Evolutionary conservation across 2,113 vertebrate genomes (phyloP), one percentile per base, ranked within the genome.

Genomic region (Gobiocypris rarus): DNA sequence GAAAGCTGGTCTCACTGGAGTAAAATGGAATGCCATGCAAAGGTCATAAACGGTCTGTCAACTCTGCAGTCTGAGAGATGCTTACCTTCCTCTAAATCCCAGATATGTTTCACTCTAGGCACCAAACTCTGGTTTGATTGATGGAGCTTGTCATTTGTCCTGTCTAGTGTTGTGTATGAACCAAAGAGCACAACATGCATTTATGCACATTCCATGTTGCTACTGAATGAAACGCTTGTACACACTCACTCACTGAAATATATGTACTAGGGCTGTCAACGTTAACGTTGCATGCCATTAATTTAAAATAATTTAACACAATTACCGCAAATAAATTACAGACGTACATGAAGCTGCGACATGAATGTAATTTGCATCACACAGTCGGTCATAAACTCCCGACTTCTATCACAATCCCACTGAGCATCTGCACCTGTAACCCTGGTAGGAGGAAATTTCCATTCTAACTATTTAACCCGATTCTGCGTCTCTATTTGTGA

Each of bases 101-200:
- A 50, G 6, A 67, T 50, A 63, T 50, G 24, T 67, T 67, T 80
- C 59, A 65, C 61, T 19, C 24, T 31, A 15, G 43, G 41, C 38
- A 78, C 22, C 43, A 65, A 34, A 24, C 59, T 78, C 19, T 80
- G 77, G n/a, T 50, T 50, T 80, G 77, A 80, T 65, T 50, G 41
- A 80, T 67, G 77, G 59, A 65, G 17, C 43, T 76, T 75, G 71
- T 83, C 43, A 63, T 75, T 48, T 83, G 56, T 28, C 15, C 43
- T 65, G 73, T 65, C 73, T 52, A 63, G 48, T 54, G 17, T 38
- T 67, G 24, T 54, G 0, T 59, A 5, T 24, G 28, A 67, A 41
- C 9, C 43, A 31, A 80, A 67, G 43, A 48, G 41, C 59, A 80
- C 38, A 63, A 80, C 24, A 48, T 65, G 2, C 43, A 50, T 24